Percentiles rank a stretch among this genome's conserved stretches.
Evolutionary conservation across 2,888 invertebrate genomes (phyloP).

Genomic region (Synanthedon tipuliformis): DNA sequence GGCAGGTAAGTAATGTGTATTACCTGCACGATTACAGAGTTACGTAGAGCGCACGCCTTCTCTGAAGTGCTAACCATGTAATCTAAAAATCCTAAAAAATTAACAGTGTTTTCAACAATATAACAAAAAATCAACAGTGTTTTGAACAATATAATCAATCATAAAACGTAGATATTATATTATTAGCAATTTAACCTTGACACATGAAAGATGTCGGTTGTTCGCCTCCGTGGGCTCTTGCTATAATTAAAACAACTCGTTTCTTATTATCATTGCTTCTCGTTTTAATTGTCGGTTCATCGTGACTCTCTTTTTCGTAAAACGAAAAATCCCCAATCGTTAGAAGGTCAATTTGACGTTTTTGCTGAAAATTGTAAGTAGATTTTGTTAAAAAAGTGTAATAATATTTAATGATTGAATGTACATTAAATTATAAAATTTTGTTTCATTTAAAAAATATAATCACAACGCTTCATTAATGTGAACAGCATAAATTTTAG

Average conservation of each 20-base stretch:
- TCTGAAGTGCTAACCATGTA: constrained; percentile 86
- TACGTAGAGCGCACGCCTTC: constrained; percentile 47
- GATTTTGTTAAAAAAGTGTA: too few relatives aligned
- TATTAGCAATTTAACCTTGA: constrained; percentile 73
- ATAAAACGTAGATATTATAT: neutral
- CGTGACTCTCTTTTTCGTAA: constrained; percentile 27
- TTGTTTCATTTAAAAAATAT: too few relatives aligned
- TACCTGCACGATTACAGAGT: constrained; percentile 49
- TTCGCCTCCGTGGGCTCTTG: constrained; percentile 93
- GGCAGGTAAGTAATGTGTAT: too few relatives aligned
- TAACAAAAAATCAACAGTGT: too few relatives aligned
- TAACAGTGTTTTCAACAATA: too few relatives aligned
- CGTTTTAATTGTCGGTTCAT: constrained; percentile 59
- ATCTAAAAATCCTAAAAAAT: constrained; percentile 83
- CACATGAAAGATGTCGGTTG: constrained; percentile 94
- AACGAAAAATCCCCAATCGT: constrained; percentile 77
- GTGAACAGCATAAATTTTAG: too few relatives aligned
- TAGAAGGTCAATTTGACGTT: constrained; percentile 87
- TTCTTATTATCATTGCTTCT: constrained; percentile 52
- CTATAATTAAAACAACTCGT: constrained; percentile 84
- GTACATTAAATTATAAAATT: too few relatives aligned
- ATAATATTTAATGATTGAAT: too few relatives aligned
- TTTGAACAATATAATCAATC: too few relatives aligned
- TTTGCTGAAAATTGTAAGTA: constrained; percentile 76
- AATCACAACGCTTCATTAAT: too few relatives aligned